These are phyloP conservation scores for Noctua pronuba DNA, from an alignment of 2,888 invertebrate species.

Conservation along the genomic window DNA sequence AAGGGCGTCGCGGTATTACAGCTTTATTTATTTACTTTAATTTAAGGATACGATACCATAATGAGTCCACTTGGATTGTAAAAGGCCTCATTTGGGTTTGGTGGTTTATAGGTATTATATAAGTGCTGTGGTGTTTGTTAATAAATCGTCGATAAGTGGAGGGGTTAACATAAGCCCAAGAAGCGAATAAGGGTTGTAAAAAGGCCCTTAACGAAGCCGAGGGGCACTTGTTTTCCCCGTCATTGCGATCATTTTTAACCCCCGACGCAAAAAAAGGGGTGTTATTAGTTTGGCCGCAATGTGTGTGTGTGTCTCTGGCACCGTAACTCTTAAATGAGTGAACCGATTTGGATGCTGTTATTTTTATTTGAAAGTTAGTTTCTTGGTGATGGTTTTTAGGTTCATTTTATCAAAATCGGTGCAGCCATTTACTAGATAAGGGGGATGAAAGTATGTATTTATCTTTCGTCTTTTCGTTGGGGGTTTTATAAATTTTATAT, in stretches of 20 bases:
- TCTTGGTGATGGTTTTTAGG: no score
- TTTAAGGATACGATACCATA: constrained; percentile 80
- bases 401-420: no score
- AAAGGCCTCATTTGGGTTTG: constrained; percentile 61
- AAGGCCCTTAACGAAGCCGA: background rate
- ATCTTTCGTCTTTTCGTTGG: no score
- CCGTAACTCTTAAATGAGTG: no score
- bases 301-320: no score
- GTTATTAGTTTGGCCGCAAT: no score
- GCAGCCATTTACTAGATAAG: no score
- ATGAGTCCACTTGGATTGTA: constrained; percentile 78
- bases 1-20: constrained; percentile 77
- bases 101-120: constrained; percentile 49
- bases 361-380: no score
- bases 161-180: background rate
- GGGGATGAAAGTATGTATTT: no score
- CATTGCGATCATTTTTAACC: background rate
- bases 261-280: no score
- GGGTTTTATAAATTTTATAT: no score
- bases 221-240: background rate
- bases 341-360: no score
- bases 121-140: constrained; percentile 29
- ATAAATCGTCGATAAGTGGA: constrained; percentile 31
- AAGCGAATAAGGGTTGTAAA: background rate
- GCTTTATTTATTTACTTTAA: constrained; percentile 86